phyloP scores from a whole-genome alignment of 2,113 vertebrate species.

The Psilopsiagon aymara region DNA sequence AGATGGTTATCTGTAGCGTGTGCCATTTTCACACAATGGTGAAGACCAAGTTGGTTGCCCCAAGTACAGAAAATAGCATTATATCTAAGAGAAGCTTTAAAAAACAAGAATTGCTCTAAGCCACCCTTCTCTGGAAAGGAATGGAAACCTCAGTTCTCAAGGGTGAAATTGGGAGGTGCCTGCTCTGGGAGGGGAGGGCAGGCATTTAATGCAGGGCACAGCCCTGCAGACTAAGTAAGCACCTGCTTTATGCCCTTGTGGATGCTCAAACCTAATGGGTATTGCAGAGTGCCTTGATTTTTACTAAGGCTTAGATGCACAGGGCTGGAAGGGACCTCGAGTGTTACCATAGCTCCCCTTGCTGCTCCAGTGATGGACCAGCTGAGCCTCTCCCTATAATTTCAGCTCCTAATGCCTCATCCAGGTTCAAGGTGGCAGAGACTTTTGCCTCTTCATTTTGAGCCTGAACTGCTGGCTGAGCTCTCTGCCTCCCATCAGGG shows the following conservation, averaged over 20 bases:
- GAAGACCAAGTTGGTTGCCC: not conserved
- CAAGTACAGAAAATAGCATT: not conserved
- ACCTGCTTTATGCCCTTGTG: not conserved
- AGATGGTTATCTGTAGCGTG: not conserved
- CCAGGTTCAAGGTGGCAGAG: conserved; percentile 10
- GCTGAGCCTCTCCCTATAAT: conserved; percentile 3
- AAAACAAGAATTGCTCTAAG: not conserved
- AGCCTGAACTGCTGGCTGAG: not conserved
- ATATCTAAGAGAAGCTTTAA: not conserved
- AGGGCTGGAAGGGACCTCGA: not conserved
- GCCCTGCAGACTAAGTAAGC: not conserved
- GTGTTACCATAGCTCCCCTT: not conserved
- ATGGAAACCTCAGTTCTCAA: not conserved
- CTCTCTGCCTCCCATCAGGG: not conserved
- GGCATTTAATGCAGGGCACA: not conserved
- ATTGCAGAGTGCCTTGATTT: not conserved
- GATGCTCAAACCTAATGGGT: not conserved
- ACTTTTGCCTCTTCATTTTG: conserved; percentile 12
- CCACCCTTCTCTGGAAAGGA: not conserved
- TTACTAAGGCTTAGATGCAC: not conserved
- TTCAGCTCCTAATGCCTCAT: not conserved
- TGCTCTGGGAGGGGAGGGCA: not conserved
- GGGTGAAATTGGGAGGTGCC: not conserved
- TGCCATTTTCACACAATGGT: not conserved
- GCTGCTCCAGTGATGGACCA: not conserved